Evolutionary conservation across 2,888 invertebrate genomes (phyloP).

Genomic region (Coronaproctus castanopsis): DNA sequence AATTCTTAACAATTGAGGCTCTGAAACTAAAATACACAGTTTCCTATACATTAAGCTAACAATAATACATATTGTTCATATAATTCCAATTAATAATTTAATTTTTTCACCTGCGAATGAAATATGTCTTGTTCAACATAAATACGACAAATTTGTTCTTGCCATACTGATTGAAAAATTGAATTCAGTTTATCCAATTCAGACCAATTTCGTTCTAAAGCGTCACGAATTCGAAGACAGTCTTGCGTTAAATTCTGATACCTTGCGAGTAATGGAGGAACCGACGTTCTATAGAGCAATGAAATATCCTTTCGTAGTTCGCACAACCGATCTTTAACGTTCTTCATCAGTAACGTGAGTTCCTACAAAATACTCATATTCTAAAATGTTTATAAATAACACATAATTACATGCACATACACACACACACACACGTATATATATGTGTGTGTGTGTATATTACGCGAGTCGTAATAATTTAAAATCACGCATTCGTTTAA

Average conservation of each 20-base stretch:
- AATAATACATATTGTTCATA: too few species aligned
- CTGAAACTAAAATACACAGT: too few species aligned
- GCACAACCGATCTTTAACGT: constrained; percentile 40
- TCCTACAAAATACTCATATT: constrained; percentile 31
- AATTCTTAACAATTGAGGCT: too few species aligned
- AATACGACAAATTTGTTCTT: constrained; percentile 47
- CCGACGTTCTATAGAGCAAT: constrained; percentile 35
- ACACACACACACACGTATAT: not conserved
- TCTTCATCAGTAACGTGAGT: constrained; percentile 36
- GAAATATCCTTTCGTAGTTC: constrained; percentile 50
- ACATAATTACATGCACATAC: not conserved
- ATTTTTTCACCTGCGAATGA: constrained; percentile 31
- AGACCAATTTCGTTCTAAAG: constrained; percentile 37
- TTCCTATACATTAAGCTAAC: too few species aligned
- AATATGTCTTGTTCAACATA: constrained; percentile 48
- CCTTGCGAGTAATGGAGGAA: constrained; percentile 27
- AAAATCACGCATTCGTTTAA: not conserved
- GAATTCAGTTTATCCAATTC: constrained; percentile 38
- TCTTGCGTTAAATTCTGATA: constrained; percentile 27
- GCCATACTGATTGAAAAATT: constrained; percentile 45
- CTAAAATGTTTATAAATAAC: not conserved
- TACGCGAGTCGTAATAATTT: not conserved
- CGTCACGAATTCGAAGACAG: constrained; percentile 37
- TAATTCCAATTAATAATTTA: too few species aligned
- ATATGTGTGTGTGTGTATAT: too few species aligned